A percentile compares a stretch with the other conserved stretches of the same genome.
These are phyloP conservation scores for Saimiri boliviensis DNA, from an alignment of 2,113 vertebrate species.

Conservation along the genomic window DNA sequence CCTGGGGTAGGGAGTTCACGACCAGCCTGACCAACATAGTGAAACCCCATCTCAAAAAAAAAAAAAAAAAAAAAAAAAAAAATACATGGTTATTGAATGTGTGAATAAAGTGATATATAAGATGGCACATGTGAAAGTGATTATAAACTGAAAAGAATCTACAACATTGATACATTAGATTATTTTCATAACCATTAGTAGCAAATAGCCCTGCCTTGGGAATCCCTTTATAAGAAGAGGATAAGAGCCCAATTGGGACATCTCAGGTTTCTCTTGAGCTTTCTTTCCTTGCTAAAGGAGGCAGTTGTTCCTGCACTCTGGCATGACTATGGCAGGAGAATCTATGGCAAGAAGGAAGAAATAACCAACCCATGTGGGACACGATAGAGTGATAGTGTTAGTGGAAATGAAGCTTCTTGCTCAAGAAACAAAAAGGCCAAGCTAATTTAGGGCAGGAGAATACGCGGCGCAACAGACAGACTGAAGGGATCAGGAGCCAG, in stretches of 20 bases:
- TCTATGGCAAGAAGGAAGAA: background rate
- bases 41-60: no score
- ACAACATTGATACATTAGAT: background rate
- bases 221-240: background rate
- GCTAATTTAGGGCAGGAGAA: background rate
- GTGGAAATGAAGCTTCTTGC: background rate
- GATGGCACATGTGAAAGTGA: background rate
- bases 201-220: background rate
- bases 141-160: background rate
- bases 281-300: background rate
- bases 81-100: background rate
- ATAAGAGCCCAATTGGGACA: background rate
- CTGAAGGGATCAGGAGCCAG: background rate
- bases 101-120: background rate
- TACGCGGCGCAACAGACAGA: rapidly evolving
- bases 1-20: no score
- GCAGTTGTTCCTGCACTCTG: background rate
- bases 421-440: background rate
- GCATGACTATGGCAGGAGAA: background rate
- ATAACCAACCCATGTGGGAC: no score
- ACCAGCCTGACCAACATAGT: no score
- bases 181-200: background rate
- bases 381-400: background rate
- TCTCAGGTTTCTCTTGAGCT: background rate
- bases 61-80: background rate